phyloP scores from a whole-genome alignment of 92 coral and sea anemone genomes.

The Palythoa caribaeorum region DNA sequence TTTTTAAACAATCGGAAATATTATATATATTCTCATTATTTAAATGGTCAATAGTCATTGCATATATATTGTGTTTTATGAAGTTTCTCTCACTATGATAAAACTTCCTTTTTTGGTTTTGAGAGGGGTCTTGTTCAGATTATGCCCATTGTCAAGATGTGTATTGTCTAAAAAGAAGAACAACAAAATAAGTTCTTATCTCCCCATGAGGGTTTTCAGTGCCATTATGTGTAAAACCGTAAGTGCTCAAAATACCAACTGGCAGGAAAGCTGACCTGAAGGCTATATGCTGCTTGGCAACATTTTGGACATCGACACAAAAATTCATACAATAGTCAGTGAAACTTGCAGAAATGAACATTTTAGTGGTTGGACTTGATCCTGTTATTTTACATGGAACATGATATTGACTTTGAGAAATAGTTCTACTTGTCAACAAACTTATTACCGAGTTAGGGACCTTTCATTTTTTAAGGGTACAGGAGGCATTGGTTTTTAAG shows the following conservation, averaged over 20 bases:
- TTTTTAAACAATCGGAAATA: conserved; percentile 1
- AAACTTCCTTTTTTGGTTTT: conserved; percentile 17
- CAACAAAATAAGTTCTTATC: background rate
- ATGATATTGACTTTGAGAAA: conserved; percentile 24
- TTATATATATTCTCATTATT: background rate
- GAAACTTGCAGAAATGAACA: conserved; percentile 31
- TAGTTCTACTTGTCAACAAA: conserved; percentile 38
- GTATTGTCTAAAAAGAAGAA: background rate
- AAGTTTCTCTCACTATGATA: conserved; percentile 13
- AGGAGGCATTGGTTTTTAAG: background rate
- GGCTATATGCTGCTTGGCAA: conserved; percentile 17
- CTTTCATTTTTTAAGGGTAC: background rate
- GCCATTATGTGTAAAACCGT: background rate
- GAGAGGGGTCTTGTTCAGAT: background rate
- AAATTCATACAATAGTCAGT: conserved; percentile 31
- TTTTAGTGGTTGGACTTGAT: conserved; percentile 32
- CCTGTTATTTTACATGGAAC: conserved; percentile 17
- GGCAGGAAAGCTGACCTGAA: conserved; percentile 21
- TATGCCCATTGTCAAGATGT: conserved; percentile 33
- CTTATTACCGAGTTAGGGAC: background rate
- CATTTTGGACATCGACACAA: conserved; percentile 19
- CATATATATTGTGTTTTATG: conserved; percentile 17
- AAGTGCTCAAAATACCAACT: conserved; percentile 18
- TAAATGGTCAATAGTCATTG: conserved; percentile 7
- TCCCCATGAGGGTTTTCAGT: background rate